Evolutionary conservation across 64 coral and sea anemone species (phyloP), one percentile per base, ranked within the genome.

Genomic region (Montipora sp.): DNA sequence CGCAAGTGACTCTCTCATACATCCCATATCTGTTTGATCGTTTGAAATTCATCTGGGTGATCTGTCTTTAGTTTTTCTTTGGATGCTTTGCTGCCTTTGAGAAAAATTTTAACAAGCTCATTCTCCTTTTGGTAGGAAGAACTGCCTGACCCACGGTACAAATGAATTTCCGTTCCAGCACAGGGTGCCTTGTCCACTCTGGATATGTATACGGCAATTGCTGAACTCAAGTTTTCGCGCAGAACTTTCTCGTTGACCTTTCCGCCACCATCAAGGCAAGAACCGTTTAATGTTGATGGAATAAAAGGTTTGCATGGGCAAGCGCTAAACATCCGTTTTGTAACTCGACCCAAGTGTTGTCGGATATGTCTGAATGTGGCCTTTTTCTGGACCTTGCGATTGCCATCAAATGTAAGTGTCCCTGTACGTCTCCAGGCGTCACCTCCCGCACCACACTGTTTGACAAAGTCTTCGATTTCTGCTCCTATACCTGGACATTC

Each of bases 241-340:
- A 95, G 84, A 7, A 77, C 63, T 11, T 82, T 66, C 10, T 92
- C 14, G n/a, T 89, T 59, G 8, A 95, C 71, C 15, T 66, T 71
- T 55, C 75, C 77, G 3, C 24, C 11, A 53, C 53, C 24, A 13
- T 11, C 18, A 19, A 79, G 18, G 50, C 85, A 94, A 4, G 85
- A 89, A 5, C 92, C 92, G 89, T 94, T 67, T 53, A 94, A 27
- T 20, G 92, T 94, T 53, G 85, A 94, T 7, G 85, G 85, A 18
- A 94, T 89, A 36, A 89, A 2, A 75, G 36, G 23, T 94, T 94
- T 47, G 92, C 83, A 58, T 93, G 92, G 13, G 60, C 92, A 15
- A 93, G 61, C 1, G 84, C 92, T 11, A 93, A 75, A 49, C 92
- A 93, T 3, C 92, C 92, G 81, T 88, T 93, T 58, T 93, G 91